A percentile compares a stretch with the other conserved stretches of the same genome.
phyloP scores from a whole-genome alignment of 2,797 vertebrate genomes.

The Molossus molossus region DNA sequence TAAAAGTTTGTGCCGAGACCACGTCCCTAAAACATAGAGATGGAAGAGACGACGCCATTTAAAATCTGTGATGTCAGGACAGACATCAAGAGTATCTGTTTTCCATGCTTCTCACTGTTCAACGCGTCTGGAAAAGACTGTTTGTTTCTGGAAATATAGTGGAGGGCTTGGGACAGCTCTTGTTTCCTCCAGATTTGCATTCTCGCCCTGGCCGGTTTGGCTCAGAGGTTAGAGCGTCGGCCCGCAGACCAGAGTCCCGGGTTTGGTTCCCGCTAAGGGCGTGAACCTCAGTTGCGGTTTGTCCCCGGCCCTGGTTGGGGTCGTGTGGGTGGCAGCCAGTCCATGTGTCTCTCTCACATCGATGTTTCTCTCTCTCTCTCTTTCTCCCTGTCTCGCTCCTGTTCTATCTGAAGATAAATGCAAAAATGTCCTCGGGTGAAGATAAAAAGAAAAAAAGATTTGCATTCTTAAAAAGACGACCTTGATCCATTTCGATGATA shows the following conservation, averaged over 20 bases:
- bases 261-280: too few species aligned
- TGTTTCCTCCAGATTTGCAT: constrained; percentile 61
- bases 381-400: too few species aligned
- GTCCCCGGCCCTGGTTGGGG: too few species aligned
- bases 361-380: too few species aligned
- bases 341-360: too few species aligned
- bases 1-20: constrained; percentile 8
- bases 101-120: constrained; percentile 5
- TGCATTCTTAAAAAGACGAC: constrained; percentile 73
- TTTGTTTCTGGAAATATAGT: constrained; percentile 49
- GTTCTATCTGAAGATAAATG: too few species aligned
- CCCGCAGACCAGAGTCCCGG: too few species aligned
- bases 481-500: constrained; percentile 43
- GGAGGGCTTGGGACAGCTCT: constrained; percentile 47
- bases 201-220: not conserved
- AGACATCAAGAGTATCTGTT: not conserved
- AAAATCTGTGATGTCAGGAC: not conserved
- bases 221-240: too few species aligned
- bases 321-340: too few species aligned
- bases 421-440: too few species aligned
- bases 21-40: not conserved
- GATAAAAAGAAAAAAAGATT: not conserved
- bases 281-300: too few species aligned
- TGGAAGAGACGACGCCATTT: not conserved
- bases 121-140: not conserved